Base-by-base conservation (phyloP, 2,797 vertebrate genomes). In the Botia almorhae region DNA sequence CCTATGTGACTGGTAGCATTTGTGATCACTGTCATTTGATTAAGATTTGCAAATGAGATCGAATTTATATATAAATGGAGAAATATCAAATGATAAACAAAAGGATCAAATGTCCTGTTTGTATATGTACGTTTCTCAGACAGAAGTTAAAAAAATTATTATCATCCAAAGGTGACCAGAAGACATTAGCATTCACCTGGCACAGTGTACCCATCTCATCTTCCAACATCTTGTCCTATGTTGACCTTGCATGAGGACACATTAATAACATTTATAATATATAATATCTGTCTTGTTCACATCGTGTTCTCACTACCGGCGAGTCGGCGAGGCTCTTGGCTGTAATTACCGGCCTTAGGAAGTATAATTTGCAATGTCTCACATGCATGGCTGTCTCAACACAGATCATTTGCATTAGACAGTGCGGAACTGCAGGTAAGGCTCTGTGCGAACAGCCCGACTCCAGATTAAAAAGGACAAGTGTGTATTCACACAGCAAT, bases 241-340 rank as follows among this genome's bases (percentile, higher is more conserved):
- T 74, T 67, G 89, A 93, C 93, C 93, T 93, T 93, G 92, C 89
- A 84, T 75, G 89, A 87, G 90, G 91, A 87, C 83, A 85, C 91
- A 90, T 93, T 93, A 92, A 93, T 93, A 93, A 91, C 91, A 93
- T 94, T 91, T 91, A 93, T 92, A 93, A 93, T 93, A 93, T 90
- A 93, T 92, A 84, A 90, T 92, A 86, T 89, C 81, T 87, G 86
- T 81, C 90, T 90, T 93, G 93, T 93, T 92, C 91, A 65, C 67
- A 55, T 72, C 82, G 26, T 91, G 91, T 92, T 90, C 74, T 87
- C 82, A 87, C 72, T 76, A 43, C 87, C 89, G 82, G 87, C 87
- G 80, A 69, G 81, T 83, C 56, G 74, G 80, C 88, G 77, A 87
- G 86, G 83, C 84, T 80, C 88, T 89, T 80, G 61, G 85, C 89